Percentiles rank a stretch among this genome's conserved stretches.
These are phyloP conservation scores for Leptinotarsa lineolata DNA, from an alignment of 1,140 invertebrate genomes.

Conservation along the genomic window DNA sequence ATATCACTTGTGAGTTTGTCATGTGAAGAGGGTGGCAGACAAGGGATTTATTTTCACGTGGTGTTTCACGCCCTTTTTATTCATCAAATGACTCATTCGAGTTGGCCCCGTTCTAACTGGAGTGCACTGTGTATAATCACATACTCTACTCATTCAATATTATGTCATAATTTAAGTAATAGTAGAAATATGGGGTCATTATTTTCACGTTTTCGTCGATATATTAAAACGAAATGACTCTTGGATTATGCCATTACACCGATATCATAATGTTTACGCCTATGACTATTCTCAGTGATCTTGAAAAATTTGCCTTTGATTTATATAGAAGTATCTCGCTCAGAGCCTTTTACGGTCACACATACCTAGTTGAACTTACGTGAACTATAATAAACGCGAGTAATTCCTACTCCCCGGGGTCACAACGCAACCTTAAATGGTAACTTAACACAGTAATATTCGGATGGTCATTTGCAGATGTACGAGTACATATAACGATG, in stretches of 20 bases:
- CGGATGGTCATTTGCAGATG: neutral
- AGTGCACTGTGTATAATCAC: too few species aligned
- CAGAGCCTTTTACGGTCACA: neutral
- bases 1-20: too few species aligned
- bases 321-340: neutral
- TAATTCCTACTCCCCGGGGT: neutral
- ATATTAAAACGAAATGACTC: neutral
- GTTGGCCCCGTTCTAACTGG: too few species aligned
- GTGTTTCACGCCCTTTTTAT: too few species aligned
- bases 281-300: conserved; percentile 2
- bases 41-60: too few species aligned
- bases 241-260: neutral
- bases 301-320: neutral
- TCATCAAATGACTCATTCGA: too few species aligned
- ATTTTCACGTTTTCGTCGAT: neutral
- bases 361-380: neutral
- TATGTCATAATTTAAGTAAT: neutral
- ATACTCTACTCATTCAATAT: too few species aligned
- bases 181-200: neutral
- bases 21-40: too few species aligned
- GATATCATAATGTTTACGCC: conserved; percentile 1
- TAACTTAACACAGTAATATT: neutral
- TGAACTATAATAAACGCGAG: neutral
- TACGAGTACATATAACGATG: too few species aligned
- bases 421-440: neutral